phyloP scores from a whole-genome alignment of 1,140 invertebrate species.

The Bacillus rossius region DNA sequence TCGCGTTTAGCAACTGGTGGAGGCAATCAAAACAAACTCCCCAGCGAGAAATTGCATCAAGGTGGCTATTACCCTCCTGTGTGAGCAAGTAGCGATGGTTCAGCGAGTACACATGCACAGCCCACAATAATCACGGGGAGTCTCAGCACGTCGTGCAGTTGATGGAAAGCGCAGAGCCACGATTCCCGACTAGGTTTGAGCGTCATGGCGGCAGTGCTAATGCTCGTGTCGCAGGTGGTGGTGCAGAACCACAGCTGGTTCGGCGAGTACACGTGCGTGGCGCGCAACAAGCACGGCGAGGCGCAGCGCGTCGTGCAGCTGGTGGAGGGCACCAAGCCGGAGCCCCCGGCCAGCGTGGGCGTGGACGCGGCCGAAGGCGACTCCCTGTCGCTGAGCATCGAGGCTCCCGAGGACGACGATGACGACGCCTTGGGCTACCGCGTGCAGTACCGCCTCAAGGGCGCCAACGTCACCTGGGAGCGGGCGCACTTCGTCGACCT shows the following conservation, averaged over 20 bases:
- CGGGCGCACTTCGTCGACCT: conserved; percentile 36
- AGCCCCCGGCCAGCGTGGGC: conserved; percentile 30
- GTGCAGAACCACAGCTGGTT: conserved; percentile 43
- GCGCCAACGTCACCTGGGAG: conserved; percentile 26
- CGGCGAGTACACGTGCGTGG: conserved; percentile 49
- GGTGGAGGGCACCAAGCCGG: conserved; percentile 45
- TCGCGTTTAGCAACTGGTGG: too few species aligned
- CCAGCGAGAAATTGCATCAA: too few species aligned
- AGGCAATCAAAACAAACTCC: too few species aligned
- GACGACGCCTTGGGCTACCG: conserved; percentile 16
- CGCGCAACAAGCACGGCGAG: conserved; percentile 45
- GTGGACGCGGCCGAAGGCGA: background rate
- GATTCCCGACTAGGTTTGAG: too few species aligned
- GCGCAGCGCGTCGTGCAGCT: conserved; percentile 44
- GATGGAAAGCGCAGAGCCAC: too few species aligned
- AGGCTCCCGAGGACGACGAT: background rate
- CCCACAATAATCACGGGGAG: too few species aligned
- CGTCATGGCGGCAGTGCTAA: too few species aligned
- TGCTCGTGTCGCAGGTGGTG: too few species aligned
- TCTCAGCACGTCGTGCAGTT: too few species aligned
- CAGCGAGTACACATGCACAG: too few species aligned
- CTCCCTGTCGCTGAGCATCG: conserved; percentile 12
- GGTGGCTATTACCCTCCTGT: too few species aligned
- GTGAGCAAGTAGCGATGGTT: too few species aligned
- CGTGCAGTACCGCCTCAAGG: conserved; percentile 16